These are phyloP conservation scores for Altica lythri DNA, from an alignment of 2,888 invertebrate species.

Conservation along the genomic window DNA sequence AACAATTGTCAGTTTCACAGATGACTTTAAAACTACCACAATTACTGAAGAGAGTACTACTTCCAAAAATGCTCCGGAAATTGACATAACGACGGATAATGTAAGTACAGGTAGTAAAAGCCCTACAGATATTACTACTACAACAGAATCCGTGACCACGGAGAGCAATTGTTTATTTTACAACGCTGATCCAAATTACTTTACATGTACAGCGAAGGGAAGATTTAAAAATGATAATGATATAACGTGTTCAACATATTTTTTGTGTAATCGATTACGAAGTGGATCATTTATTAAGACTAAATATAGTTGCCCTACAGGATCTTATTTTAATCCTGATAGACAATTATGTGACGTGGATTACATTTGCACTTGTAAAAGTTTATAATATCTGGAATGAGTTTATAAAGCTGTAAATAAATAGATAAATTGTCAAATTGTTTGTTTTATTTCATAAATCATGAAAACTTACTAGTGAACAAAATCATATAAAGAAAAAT, in stretches of 20 bases:
- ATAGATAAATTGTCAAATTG: background rate
- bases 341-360: conserved; percentile 42
- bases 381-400: too few species aligned
- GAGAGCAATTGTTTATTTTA: background rate
- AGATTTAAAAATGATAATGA: conserved; percentile 57
- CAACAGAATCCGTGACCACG: background rate
- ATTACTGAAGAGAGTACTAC: conserved; percentile 1
- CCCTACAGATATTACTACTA: background rate
- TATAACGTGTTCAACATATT: conserved; percentile 41
- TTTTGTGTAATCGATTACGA: conserved; percentile 35
- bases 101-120: too few species aligned
- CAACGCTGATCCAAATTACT: conserved; percentile 19
- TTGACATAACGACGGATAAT: too few species aligned
- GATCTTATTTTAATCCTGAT: conserved; percentile 38
- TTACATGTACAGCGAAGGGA: conserved; percentile 50
- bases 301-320: conserved; percentile 35
- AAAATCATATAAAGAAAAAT: too few species aligned
- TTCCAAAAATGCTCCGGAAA: too few species aligned
- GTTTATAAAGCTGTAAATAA: too few species aligned
- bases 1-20: background rate
- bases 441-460: too few species aligned
- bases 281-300: conserved; percentile 48
- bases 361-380: conserved; percentile 53
- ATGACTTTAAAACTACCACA: background rate
- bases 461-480: too few species aligned